Conservation (phyloP, 2,888 invertebrate genomes). For the Tenthredo livida region DNA sequence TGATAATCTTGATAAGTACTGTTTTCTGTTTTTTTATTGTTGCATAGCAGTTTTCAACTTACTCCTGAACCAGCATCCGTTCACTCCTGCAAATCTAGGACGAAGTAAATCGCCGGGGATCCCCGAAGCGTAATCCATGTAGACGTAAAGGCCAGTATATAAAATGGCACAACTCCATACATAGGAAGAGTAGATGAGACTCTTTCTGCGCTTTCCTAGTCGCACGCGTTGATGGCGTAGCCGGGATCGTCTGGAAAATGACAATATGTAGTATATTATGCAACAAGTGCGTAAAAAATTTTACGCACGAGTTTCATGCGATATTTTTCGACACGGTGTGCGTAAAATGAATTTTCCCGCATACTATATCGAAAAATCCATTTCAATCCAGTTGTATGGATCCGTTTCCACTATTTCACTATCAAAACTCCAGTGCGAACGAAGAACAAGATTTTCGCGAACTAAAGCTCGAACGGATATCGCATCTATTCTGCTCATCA, state of each 20-base stretch:
- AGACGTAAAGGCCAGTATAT: constrained; percentile 79
- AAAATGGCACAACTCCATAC: constrained; percentile 85
- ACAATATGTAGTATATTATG: no score
- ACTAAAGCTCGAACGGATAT: background rate
- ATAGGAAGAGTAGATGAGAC: constrained; percentile 83
- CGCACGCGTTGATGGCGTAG: constrained; percentile 69
- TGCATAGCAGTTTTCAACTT: background rate
- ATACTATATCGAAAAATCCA: no score
- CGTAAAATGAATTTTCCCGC: no score
- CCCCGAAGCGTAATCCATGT: constrained; percentile 80
- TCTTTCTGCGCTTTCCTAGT: constrained; percentile 80
- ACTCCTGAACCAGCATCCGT: constrained; percentile 82
- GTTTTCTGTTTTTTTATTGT: background rate
- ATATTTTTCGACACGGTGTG: no score
- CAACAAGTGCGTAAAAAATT: no score
- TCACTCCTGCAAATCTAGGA: constrained; percentile 80
- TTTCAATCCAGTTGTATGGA: background rate
- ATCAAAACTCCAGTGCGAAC: background rate
- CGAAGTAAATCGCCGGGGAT: constrained; percentile 78
- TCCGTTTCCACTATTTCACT: background rate
- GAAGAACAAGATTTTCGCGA: background rate
- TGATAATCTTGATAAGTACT: background rate
- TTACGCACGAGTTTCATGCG: no score
- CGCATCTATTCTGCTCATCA: background rate
- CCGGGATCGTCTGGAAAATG: constrained; percentile 79